Conservation (phyloP, 2,888 invertebrate species). For the Microctonus hyperodae region DNA sequence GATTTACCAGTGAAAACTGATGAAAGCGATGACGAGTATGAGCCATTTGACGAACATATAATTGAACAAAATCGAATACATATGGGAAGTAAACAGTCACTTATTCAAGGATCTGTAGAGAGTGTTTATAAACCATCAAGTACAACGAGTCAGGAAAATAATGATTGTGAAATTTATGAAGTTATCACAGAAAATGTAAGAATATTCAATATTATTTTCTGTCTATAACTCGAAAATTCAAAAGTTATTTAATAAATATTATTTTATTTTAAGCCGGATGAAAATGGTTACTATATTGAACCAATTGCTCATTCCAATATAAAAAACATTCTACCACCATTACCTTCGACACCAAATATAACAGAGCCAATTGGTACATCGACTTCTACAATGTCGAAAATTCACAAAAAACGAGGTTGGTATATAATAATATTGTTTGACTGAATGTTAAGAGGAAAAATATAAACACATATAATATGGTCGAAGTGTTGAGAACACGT, state of each 20-base stretch:
- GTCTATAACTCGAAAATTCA: neutral
- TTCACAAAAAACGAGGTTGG: slow-evolving; percentile 31
- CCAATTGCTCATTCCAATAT: slow-evolving; percentile 36
- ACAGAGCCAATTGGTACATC: slow-evolving; percentile 36
- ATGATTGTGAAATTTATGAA: slow-evolving; percentile 56
- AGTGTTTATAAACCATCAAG: slow-evolving; percentile 54
- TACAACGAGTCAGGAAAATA: slow-evolving; percentile 47
- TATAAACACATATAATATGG: slow-evolving; percentile 10
- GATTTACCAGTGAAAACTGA: slow-evolving; percentile 53
- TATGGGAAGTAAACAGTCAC: slow-evolving; percentile 51
- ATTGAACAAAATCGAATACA: slow-evolving; percentile 49
- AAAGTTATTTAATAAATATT: neutral
- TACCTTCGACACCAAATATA: slow-evolving; percentile 48
- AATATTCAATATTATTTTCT: neutral
- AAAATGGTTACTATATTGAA: slow-evolving; percentile 43
- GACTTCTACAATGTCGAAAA: slow-evolving; percentile 31
- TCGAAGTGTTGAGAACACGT: slow-evolving; percentile 45
- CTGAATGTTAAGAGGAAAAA: neutral
- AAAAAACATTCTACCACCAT: slow-evolving; percentile 45
- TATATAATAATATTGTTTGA: neutral
- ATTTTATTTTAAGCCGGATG: slow-evolving; percentile 47
- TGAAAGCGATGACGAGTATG: slow-evolving; percentile 59
- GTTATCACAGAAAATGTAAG: slow-evolving; percentile 51
- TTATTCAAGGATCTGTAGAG: slow-evolving; percentile 51
- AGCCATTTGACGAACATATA: slow-evolving; percentile 52